Percentiles rank a stretch among this genome's conserved stretches.
Evolutionary conservation across 2,797 vertebrate genomes (phyloP).

Genomic region (Spea hammondii): DNA sequence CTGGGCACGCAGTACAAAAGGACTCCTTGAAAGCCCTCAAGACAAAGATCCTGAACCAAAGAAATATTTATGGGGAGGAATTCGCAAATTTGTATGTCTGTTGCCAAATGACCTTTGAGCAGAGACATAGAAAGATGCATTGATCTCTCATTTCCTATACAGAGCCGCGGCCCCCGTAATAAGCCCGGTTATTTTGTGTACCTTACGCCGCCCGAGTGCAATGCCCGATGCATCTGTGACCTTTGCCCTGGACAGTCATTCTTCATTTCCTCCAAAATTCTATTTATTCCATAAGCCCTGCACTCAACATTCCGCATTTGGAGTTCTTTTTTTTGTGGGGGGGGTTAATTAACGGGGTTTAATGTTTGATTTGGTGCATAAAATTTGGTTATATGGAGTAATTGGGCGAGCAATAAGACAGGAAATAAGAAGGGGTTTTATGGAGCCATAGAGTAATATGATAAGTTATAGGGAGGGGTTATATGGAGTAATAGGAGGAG

Average conservation of each 20-base stretch:
- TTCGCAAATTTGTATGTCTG: constrained; percentile 41
- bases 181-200: constrained; percentile 29
- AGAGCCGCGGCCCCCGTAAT: constrained; percentile 37
- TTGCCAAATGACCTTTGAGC: constrained; percentile 45
- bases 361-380: neutral
- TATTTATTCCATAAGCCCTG: constrained; percentile 16
- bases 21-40: constrained; percentile 29
- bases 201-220: constrained; percentile 28
- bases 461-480: neutral
- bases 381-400: neutral
- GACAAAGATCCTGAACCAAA: constrained; percentile 23
- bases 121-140: constrained; percentile 37
- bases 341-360: neutral
- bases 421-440: neutral
- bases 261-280: constrained; percentile 42
- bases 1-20: constrained; percentile 27
- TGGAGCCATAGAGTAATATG: neutral
- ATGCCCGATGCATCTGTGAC: constrained; percentile 15
- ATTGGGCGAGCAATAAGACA: neutral
- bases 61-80: constrained; percentile 50
- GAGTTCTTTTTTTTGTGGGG: neutral
- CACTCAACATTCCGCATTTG: neutral
- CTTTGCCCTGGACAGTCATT: constrained; percentile 36
- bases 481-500: neutral
- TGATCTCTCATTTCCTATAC: constrained; percentile 48